Percentiles rank a stretch among this genome's conserved stretches.
These are phyloP conservation scores for Paradoxurus hermaphroditus DNA, from an alignment of 2,113 vertebrate genomes.

Conservation along the genomic window DNA sequence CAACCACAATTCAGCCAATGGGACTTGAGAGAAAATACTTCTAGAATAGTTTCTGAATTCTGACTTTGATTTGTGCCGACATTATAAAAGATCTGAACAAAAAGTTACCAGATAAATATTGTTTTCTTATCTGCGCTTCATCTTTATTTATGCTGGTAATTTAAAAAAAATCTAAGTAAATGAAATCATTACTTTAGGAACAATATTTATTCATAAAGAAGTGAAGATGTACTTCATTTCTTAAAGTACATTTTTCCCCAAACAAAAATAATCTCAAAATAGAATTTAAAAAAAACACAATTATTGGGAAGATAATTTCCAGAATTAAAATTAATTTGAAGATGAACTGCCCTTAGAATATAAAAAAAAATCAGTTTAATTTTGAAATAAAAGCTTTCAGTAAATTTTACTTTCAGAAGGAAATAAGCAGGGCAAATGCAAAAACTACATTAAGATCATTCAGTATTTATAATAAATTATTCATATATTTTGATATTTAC, in stretches of 20 bases:
- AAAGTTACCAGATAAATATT: constrained; percentile 14
- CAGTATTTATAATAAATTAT: not conserved
- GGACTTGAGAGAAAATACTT: constrained; percentile 72
- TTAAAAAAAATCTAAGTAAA: not conserved
- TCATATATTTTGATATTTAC: not conserved
- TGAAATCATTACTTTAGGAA: not conserved
- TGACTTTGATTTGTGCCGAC: constrained; percentile 49
- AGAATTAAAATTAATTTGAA: not conserved
- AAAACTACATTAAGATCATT: not conserved
- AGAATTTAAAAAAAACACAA: not conserved
- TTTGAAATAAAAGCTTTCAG: not conserved
- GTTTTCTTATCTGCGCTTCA: not conserved
- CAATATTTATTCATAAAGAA: not conserved
- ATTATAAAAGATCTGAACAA: constrained; percentile 35
- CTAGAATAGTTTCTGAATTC: constrained; percentile 57
- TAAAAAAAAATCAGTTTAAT: not conserved
- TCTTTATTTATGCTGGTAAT: not conserved
- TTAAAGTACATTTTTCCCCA: not conserved
- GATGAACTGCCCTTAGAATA: not conserved
- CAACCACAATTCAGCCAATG: constrained; percentile 68
- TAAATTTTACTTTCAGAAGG: not conserved
- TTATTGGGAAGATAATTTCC: not conserved
- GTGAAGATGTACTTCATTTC: not conserved
- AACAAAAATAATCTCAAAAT: not conserved
- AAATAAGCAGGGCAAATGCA: not conserved